Base-by-base conservation (phyloP, 2,113 vertebrate species). In the Uropsilus gracilis region DNA sequence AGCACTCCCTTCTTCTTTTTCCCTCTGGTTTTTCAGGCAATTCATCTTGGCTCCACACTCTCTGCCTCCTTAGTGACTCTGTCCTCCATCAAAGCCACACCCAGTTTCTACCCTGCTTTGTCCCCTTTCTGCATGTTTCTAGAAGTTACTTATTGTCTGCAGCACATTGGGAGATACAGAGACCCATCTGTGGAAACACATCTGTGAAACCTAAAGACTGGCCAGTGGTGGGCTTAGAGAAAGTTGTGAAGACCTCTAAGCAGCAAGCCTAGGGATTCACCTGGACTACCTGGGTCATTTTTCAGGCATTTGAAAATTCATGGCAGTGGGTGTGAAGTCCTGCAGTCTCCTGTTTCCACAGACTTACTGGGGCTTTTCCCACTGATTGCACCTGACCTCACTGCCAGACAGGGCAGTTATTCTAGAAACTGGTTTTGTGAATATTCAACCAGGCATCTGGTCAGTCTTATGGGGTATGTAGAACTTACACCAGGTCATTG, bases 401-500 rank as follows among this genome's bases (percentile, higher is more conserved):
- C 10, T 86, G 73, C 88, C 82, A 80, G 75, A 37, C 32, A 46
- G 55, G 64, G 64, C 57, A 37, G 44, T 73, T 73, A 94, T 72
- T 90, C 81, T 80, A 90, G 81, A 86, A 80, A 78, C 73, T 80
- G 88, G 93, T 37, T 39, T 80, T 57, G 50, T 66, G 64, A 90
- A 80, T 57, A 86, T 46, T 46, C 71, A 73, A 28, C 71, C 42
- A 44, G 26, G 32, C 81, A 66, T 64, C 46, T 72, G 53, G 75
- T 72, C 26, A 34, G 55, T 32, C 87, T 73, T 44, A 77, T 7
- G 3, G 73, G 55, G 57, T 81, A 59, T 32, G 48, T 8, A 86
- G 55, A 78, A 72, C 57, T 72, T 81, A 44, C 66, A 71, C 44
- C 32, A 55, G 73, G 46, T 64, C 48, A 64, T 55, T 55, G 44